Conservation (phyloP, 2,797 vertebrate species). For the Peromyscus attwateri region DNA sequence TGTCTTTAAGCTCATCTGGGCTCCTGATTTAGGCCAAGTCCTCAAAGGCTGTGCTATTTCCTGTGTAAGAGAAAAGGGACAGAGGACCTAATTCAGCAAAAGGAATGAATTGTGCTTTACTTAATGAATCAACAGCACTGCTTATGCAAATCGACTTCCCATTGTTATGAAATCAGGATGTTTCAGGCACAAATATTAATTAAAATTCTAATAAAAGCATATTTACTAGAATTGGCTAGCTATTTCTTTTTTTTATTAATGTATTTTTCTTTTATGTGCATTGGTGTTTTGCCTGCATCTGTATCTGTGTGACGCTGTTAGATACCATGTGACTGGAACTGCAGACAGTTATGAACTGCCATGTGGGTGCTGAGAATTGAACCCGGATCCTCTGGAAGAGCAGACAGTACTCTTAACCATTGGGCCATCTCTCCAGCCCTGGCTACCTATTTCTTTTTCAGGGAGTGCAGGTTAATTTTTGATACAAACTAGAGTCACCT, state of each 20-base stretch:
- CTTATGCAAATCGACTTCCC: conserved; percentile 26
- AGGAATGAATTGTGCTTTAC: conserved; percentile 56
- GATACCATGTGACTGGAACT: neutral
- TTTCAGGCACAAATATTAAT: conserved; percentile 35
- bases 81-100: conserved; percentile 59
- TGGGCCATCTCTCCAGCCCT: neutral
- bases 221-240: conserved; percentile 27
- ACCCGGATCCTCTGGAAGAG: neutral
- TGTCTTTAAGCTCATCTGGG: conserved; percentile 61
- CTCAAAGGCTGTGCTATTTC: conserved; percentile 77
- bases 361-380: neutral
- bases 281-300: neutral
- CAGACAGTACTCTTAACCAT: neutral
- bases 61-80: conserved; percentile 67
- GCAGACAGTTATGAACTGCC: neutral
- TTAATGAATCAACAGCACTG: conserved; percentile 69
- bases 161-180: conserved; percentile 25
- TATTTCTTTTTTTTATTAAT: conserved; percentile 27
- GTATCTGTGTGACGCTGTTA: neutral
- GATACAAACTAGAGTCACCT: neutral
- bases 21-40: conserved; percentile 70
- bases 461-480: neutral
- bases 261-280: neutral
- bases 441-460: conserved; percentile 16
- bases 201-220: conserved; percentile 36